phyloP scores from a whole-genome alignment of 2,113 vertebrate genomes.

The Chloroceryle aenea region DNA sequence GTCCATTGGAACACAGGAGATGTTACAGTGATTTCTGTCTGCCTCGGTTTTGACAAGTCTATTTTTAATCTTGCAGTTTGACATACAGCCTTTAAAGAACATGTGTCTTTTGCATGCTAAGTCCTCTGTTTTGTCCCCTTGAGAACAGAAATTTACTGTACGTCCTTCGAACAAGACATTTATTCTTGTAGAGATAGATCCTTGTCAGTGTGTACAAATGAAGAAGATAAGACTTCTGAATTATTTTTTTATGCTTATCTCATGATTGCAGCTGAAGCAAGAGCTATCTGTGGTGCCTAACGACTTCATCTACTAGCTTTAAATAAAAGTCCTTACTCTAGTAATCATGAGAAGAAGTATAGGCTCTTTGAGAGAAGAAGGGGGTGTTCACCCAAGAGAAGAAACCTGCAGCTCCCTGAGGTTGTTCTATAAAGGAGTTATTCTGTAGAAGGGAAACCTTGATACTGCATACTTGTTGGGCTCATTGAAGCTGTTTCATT shows the following conservation, averaged over 20 bases:
- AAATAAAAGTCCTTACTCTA: not conserved
- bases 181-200: not conserved
- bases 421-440: not conserved
- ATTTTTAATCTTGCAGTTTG: conserved; percentile 12
- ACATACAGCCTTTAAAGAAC: not conserved
- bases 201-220: conserved; percentile 1
- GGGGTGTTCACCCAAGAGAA: not conserved
- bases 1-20: not conserved
- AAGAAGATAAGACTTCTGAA: conserved; percentile 23
- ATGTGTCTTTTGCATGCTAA: not conserved
- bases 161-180: not conserved
- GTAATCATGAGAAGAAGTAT: not conserved
- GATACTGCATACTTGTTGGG: not conserved
- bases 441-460: not conserved
- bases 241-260: conserved; percentile 13
- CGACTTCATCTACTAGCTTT: not conserved
- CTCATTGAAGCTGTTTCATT: not conserved
- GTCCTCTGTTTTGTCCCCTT: not conserved
- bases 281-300: not conserved
- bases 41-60: not conserved
- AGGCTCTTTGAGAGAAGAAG: not conserved
- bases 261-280: not conserved
- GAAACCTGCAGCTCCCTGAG: not conserved
- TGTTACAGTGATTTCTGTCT: not conserved
- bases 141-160: not conserved